Evolutionary conservation across 2,113 vertebrate genomes (phyloP).

Genomic region (Panurus biarmicus): DNA sequence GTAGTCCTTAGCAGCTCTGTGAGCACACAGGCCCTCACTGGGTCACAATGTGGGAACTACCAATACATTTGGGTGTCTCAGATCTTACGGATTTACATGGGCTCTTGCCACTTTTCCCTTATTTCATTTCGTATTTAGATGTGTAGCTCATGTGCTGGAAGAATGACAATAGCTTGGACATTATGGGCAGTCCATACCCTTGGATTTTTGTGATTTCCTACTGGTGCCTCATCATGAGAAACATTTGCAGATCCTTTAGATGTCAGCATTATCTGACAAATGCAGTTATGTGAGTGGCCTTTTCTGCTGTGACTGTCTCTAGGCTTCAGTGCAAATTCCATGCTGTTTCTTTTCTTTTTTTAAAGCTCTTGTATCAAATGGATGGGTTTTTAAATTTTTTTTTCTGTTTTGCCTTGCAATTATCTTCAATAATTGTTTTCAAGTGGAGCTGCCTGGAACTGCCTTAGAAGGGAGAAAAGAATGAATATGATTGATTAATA

Average conservation of each 20-base stretch:
- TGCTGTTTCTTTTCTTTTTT: background rate
- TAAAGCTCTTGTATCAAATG: background rate
- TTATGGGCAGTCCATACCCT: fast-evolving
- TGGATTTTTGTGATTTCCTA: background rate
- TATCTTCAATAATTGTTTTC: background rate
- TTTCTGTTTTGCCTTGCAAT: background rate
- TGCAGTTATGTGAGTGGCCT: background rate
- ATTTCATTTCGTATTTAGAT: background rate
- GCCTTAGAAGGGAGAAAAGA: background rate
- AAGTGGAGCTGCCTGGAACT: background rate
- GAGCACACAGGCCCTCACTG: fast-evolving
- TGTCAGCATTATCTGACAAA: background rate
- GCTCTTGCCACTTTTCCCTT: background rate
- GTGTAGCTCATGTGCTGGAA: background rate
- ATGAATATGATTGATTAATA: background rate
- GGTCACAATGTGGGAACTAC: background rate
- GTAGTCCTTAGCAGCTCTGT: background rate
- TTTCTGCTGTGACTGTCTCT: background rate
- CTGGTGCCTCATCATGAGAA: background rate
- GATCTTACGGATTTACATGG: background rate
- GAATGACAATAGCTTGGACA: background rate
- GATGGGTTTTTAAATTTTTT: background rate
- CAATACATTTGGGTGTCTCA: background rate
- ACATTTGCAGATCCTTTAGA: background rate
- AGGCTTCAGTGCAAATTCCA: background rate